Conservation (phyloP, 2,888 invertebrate species). For the Platycheirus albimanus region DNA sequence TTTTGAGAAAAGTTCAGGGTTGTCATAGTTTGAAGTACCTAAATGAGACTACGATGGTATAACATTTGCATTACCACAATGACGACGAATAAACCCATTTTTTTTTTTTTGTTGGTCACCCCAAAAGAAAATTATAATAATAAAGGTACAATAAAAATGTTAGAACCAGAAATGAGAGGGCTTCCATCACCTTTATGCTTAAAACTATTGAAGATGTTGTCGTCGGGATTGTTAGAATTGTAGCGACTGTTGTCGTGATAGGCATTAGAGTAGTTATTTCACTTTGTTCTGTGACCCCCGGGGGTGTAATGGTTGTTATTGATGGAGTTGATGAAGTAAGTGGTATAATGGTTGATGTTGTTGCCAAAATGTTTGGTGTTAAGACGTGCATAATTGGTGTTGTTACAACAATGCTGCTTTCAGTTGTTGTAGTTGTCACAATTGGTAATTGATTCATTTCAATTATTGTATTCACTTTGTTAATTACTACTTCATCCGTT, state of each 20-base stretch:
- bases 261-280: constrained; percentile 59
- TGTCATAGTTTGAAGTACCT: too few species aligned
- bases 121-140: too few species aligned
- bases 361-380: constrained; percentile 58
- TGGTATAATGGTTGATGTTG: constrained; percentile 58
- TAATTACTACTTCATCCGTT: constrained; percentile 67
- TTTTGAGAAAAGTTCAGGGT: too few species aligned
- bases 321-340: constrained; percentile 66
- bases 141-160: not conserved
- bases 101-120: too few species aligned
- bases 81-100: constrained; percentile 1
- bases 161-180: constrained; percentile 15
- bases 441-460: constrained; percentile 67
- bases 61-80: constrained; percentile 27
- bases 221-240: constrained; percentile 64
- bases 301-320: constrained; percentile 58
- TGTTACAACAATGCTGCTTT: constrained; percentile 48
- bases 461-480: constrained; percentile 64
- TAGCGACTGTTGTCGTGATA: constrained; percentile 62
- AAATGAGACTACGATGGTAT: too few species aligned
- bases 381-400: constrained; percentile 48
- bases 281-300: constrained; percentile 62
- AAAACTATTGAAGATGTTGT: constrained; percentile 57
- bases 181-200: constrained; percentile 66
- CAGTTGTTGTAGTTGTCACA: constrained; percentile 49